Percentiles rank a stretch among this genome's conserved stretches.
Evolutionary conservation across 2,888 invertebrate species (phyloP).

Genomic region (Nipponacmea schrenckii): DNA sequence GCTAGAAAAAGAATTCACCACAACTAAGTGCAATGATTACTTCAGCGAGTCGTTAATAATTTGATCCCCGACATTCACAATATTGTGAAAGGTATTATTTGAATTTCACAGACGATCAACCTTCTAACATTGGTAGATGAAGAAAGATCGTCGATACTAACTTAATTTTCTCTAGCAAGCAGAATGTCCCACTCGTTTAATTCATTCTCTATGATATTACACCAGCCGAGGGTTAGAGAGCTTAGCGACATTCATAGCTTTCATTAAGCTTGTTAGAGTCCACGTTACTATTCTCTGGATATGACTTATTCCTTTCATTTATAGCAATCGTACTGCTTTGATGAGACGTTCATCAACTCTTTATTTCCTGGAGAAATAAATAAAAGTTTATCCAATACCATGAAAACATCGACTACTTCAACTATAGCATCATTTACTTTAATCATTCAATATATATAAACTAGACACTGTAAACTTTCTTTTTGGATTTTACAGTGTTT

Average conservation of each 20-base stretch:
- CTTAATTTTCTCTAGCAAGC: background rate
- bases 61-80: constrained; percentile 7
- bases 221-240: background rate
- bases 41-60: constrained; percentile 4
- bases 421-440: too few relatives aligned
- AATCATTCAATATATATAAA: too few relatives aligned
- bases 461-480: too few relatives aligned
- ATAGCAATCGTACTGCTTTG: background rate
- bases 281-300: background rate
- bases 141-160: constrained; percentile 7
- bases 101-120: constrained; percentile 5
- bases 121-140: background rate
- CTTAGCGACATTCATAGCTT: background rate
- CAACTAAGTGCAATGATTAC: too few relatives aligned
- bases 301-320: constrained; percentile 1
- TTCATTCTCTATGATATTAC: background rate
- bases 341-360: constrained; percentile 2
- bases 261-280: background rate
- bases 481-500: too few relatives aligned
- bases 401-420: too few relatives aligned
- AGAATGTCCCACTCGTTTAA: constrained; percentile 1
- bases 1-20: too few relatives aligned
- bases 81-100: constrained; percentile 8
- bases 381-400: background rate
- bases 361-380: background rate